Percentiles rank a stretch among this genome's conserved stretches.
Evolutionary conservation across 2,113 vertebrate genomes (phyloP).

Genomic region (Gambusia holbrooki): DNA sequence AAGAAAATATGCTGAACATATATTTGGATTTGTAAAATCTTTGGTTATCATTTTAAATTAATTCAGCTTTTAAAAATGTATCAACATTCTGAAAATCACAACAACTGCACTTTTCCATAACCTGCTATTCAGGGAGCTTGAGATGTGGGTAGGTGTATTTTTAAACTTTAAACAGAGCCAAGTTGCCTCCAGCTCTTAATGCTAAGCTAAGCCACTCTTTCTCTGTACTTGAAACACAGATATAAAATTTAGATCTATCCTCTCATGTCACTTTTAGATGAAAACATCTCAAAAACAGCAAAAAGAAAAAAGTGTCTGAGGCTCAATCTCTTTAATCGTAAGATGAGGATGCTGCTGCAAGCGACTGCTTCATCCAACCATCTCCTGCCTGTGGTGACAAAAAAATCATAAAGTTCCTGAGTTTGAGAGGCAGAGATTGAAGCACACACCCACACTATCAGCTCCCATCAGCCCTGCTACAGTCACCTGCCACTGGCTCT

Average conservation of each 20-base stretch:
- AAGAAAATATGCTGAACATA: not conserved
- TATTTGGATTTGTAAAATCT: not conserved
- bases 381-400: constrained; percentile 26
- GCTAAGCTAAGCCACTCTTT: constrained; percentile 19
- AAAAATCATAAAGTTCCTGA: constrained; percentile 46
- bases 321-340: constrained; percentile 39
- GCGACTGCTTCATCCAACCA: constrained; percentile 29
- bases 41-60: not conserved
- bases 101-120: constrained; percentile 4
- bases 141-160: constrained; percentile 7
- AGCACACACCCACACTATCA: constrained; percentile 40
- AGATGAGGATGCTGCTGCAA: constrained; percentile 24
- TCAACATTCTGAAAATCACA: not conserved
- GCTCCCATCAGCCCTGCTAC: constrained; percentile 27
- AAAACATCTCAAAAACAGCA: constrained; percentile 7
- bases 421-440: constrained; percentile 15
- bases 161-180: constrained; percentile 21
- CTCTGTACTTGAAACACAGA: constrained; percentile 24
- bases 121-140: constrained; percentile 3
- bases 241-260: constrained; percentile 29
- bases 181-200: constrained; percentile 24
- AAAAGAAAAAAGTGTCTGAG: constrained; percentile 23
- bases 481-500: constrained; percentile 26
- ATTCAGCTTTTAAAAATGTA: not conserved
- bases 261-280: constrained; percentile 23